Evolutionary conservation across 2,113 vertebrate genomes (phyloP), one percentile per base, ranked within the genome.

Genomic region (Grammomys surdaster): DNA sequence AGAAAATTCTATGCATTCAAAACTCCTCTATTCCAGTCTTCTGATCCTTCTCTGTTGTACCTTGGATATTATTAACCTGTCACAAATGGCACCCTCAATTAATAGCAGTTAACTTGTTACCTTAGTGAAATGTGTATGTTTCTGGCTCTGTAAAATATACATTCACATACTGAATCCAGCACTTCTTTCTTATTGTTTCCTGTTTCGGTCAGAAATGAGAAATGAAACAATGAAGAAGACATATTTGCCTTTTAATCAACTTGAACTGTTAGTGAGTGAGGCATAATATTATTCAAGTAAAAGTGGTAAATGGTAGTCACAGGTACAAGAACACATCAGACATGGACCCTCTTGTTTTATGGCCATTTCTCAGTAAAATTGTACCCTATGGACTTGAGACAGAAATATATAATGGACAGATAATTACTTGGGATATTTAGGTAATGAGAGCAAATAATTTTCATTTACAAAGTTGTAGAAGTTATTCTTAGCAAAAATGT

Each of bases 1-100:
- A 85, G 26, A 31, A 82, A 77, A 72, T 31, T 4, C 14, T 89
- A 54, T 24, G 7, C 7, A 43, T 75, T 91, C 48, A 87, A 70
- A 1, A 36, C 2, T 5, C 5, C 4, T 26, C 3, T 3, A 1
- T 28, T 69, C 5, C 4, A 63, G 5, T 19, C 2, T 40, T 4
- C 1, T 67, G 16, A 90, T 85, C 1, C 69, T 7, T 0, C 0
- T 60, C 1, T 95, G 3, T 14, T 51, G 76, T 63, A 17, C 28
- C 69, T 54, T 63, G 48, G 3, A 4, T 77, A 60, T 60, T 58
- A 84, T 67, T 36, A 31, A 90, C 2, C 5, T 70, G 0, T 80
- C 33, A 60, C 6, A 58, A 94, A 46, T 14, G 56, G 3, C 7
- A 88, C 0, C 8, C 3, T 81, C 13, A 14, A 2, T 86, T 75